A percentile compares a stretch with the other conserved stretches of the same genome.
Evolutionary conservation across 2,797 vertebrate species (phyloP).

Genomic region (Leptatherina wallacei): DNA sequence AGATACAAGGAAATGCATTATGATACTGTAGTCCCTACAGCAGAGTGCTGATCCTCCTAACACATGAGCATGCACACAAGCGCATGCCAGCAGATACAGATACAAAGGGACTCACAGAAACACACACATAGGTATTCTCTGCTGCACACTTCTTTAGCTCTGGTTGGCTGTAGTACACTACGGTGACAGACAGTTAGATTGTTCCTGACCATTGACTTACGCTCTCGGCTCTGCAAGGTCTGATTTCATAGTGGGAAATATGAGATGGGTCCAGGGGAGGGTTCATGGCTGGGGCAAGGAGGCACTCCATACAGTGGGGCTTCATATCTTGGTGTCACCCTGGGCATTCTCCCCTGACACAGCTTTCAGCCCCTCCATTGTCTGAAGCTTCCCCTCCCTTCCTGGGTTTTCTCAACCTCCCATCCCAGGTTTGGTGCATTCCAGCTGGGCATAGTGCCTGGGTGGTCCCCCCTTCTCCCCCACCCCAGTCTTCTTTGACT

Average conservation of each 20-base stretch:
- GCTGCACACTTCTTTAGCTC: constrained; percentile 63
- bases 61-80: constrained; percentile 35
- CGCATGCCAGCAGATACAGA: constrained; percentile 58
- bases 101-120: constrained; percentile 47
- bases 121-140: constrained; percentile 52
- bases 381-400: constrained; percentile 52
- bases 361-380: constrained; percentile 73
- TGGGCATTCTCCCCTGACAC: constrained; percentile 79
- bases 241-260: constrained; percentile 84
- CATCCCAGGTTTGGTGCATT: constrained; percentile 74
- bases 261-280: constrained; percentile 76
- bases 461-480: constrained; percentile 72
- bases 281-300: constrained; percentile 83
- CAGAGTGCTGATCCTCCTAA: constrained; percentile 43
- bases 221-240: constrained; percentile 79
- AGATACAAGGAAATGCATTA: constrained; percentile 52
- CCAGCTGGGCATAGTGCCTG: constrained; percentile 77
- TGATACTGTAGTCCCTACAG: constrained; percentile 24
- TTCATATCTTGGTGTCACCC: constrained; percentile 82
- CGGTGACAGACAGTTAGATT: constrained; percentile 85
- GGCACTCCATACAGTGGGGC: constrained; percentile 74
- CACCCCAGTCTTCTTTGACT: constrained; percentile 41
- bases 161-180: constrained; percentile 66
- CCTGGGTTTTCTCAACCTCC: constrained; percentile 54
- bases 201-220: constrained; percentile 84